phyloP scores from a whole-genome alignment of 2,888 invertebrate species.

The Diadromus collaris region DNA sequence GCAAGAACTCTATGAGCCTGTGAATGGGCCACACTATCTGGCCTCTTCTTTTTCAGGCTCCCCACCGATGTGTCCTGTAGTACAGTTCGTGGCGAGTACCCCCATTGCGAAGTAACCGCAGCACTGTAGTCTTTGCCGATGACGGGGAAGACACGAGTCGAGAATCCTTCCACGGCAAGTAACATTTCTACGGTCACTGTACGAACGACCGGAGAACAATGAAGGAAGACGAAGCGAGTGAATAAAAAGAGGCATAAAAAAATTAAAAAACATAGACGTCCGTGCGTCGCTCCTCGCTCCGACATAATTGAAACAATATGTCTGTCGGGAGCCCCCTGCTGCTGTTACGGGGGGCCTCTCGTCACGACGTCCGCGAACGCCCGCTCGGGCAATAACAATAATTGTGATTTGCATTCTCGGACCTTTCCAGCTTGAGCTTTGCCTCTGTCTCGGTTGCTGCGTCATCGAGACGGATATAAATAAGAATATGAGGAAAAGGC shows the following conservation, averaged over 20 bases:
- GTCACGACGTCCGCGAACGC: slow-evolving; percentile 57
- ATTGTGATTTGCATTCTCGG: slow-evolving; percentile 64
- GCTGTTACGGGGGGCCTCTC: slow-evolving; percentile 35
- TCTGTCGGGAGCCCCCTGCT: slow-evolving; percentile 53
- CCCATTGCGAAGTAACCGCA: slow-evolving; percentile 14
- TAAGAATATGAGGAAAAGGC: slow-evolving; percentile 40
- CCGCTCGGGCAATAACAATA: slow-evolving; percentile 54
- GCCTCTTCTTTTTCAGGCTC: slow-evolving; percentile 16
- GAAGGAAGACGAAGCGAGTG: slow-evolving; percentile 13
- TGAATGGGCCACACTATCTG: slow-evolving; percentile 24
- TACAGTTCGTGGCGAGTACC: slow-evolving; percentile 14
- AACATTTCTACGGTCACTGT: slow-evolving; percentile 15
- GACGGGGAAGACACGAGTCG: slow-evolving; percentile 21
- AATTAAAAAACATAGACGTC: slow-evolving; percentile 13
- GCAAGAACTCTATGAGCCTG: slow-evolving; percentile 29
- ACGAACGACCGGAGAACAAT: slow-evolving; percentile 10
- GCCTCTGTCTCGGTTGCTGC: slow-evolving; percentile 50
- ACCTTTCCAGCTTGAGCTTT: slow-evolving; percentile 32
- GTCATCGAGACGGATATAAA: slow-evolving; percentile 51
- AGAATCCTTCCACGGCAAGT: not conserved
- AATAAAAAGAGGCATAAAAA: slow-evolving; percentile 28
- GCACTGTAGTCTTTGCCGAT: slow-evolving; percentile 12
- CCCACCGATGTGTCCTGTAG: slow-evolving; percentile 7
- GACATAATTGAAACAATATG: slow-evolving; percentile 67
- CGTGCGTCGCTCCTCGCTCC: slow-evolving; percentile 42